Conservation (phyloP, 2,797 vertebrate species). For the Scomberomorus guttatus region DNA sequence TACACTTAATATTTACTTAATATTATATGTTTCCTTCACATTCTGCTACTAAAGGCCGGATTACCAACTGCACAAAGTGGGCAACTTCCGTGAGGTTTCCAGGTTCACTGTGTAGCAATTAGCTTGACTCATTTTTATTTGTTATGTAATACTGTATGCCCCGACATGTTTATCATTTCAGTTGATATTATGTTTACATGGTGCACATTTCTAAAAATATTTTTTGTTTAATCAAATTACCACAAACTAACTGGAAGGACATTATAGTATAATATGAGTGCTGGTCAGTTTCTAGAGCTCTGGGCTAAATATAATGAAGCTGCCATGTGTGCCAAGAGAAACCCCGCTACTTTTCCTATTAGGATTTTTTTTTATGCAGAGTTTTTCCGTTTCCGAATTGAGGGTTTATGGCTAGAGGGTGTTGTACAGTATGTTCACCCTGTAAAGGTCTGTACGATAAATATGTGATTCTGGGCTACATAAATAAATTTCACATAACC, state of each 20-base stretch:
- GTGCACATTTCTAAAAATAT: not conserved
- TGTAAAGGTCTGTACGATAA: conserved; percentile 18
- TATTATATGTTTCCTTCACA: not conserved
- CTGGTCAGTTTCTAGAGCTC: conserved; percentile 4
- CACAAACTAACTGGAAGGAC: not conserved
- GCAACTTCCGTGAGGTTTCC: not conserved
- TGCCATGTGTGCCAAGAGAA: conserved; percentile 7
- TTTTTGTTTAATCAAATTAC: too few relatives aligned
- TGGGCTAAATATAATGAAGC: conserved; percentile 28
- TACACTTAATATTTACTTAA: not conserved
- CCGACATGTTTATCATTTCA: not conserved
- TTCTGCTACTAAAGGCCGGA: not conserved
- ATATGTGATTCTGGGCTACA: conserved; percentile 14
- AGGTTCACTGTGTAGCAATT: not conserved
- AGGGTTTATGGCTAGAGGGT: not conserved
- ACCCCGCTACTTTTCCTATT: not conserved
- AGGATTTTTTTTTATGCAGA: not conserved
- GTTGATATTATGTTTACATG: not conserved
- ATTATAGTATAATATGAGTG: conserved; percentile 19
- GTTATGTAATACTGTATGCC: not conserved
- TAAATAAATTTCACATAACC: not conserved
- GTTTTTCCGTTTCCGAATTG: not conserved
- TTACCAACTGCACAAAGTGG: not conserved
- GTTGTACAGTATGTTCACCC: not conserved
- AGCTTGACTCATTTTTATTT: conserved; percentile 3